A percentile compares a stretch with the other conserved stretches of the same genome.
Conservation (phyloP, 2,113 vertebrate genomes). For the Ageneiosus marmoratus region DNA sequence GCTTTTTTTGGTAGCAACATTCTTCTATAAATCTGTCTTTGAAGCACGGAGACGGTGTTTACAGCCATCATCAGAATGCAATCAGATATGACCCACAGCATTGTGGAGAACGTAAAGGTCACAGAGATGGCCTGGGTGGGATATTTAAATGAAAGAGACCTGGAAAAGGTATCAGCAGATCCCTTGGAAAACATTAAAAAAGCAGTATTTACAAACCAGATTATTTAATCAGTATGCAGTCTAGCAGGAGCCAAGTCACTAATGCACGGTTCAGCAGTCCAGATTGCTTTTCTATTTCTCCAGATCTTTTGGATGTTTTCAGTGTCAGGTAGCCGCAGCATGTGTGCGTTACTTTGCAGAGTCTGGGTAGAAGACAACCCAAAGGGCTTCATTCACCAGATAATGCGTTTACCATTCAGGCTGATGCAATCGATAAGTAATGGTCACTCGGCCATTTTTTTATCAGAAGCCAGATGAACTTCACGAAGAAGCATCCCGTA, state of each 20-base stretch:
- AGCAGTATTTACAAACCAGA: constrained; percentile 62
- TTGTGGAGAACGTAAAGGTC: constrained; percentile 31
- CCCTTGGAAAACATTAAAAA: constrained; percentile 37
- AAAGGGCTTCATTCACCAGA: constrained; percentile 35
- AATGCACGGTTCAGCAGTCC: constrained; percentile 45
- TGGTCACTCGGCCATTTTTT: constrained; percentile 5
- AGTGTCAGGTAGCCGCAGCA: constrained; percentile 53
- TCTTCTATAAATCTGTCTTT: constrained; percentile 44
- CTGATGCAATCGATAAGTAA: constrained; percentile 38
- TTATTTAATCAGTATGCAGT: constrained; percentile 61
- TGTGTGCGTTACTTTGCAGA: constrained; percentile 35
- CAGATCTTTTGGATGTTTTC: constrained; percentile 53
- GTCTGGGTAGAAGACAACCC: constrained; percentile 38
- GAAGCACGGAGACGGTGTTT: constrained; percentile 29
- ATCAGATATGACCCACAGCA: constrained; percentile 25
- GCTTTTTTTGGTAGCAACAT: constrained; percentile 41
- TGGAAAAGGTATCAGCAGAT: constrained; percentile 52
- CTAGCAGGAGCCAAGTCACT: constrained; percentile 44
- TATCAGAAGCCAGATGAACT: constrained; percentile 7
- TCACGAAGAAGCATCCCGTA: constrained; percentile 3
- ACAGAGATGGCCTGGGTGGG: constrained; percentile 32
- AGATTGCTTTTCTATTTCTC: constrained; percentile 52
- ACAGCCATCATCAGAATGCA: not conserved
- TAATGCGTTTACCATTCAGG: constrained; percentile 47
- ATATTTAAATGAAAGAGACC: constrained; percentile 44